These are phyloP conservation scores for Sebastes nivosus DNA, from an alignment of 2,797 vertebrate species.

Conservation along the genomic window DNA sequence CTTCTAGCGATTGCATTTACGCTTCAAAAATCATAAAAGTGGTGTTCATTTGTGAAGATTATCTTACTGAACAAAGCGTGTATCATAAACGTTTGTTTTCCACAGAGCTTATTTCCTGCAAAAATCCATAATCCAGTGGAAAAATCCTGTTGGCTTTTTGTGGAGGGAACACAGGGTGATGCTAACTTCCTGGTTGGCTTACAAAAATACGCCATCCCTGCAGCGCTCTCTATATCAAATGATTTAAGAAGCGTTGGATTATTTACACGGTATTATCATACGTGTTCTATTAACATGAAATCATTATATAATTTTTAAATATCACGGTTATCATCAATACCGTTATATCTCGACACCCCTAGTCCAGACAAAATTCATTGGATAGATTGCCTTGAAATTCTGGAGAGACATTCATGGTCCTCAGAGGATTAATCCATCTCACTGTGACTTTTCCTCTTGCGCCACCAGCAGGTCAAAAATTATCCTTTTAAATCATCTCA, in stretches of 20 bases:
- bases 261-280: neutral
- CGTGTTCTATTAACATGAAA: neutral
- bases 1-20: too few relatives aligned
- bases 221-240: neutral
- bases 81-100: accelerated
- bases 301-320: neutral
- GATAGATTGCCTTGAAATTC: neutral
- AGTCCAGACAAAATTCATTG: neutral
- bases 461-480: neutral
- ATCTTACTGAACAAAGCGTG: too few relatives aligned
- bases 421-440: neutral
- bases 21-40: too few relatives aligned
- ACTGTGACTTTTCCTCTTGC: neutral
- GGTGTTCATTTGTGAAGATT: too few relatives aligned
- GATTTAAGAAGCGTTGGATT: neutral
- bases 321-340: neutral
- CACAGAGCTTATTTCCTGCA: too few relatives aligned
- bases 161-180: too few relatives aligned
- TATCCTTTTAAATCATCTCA: neutral
- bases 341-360: neutral
- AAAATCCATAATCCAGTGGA: accelerated
- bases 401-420: neutral
- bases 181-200: too few relatives aligned
- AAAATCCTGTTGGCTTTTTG: too few relatives aligned
- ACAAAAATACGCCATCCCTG: too few relatives aligned